These are phyloP conservation scores for Caenorhabditis remanei DNA, from an alignment of 1,140 invertebrate genomes.

Conservation along the genomic window DNA sequence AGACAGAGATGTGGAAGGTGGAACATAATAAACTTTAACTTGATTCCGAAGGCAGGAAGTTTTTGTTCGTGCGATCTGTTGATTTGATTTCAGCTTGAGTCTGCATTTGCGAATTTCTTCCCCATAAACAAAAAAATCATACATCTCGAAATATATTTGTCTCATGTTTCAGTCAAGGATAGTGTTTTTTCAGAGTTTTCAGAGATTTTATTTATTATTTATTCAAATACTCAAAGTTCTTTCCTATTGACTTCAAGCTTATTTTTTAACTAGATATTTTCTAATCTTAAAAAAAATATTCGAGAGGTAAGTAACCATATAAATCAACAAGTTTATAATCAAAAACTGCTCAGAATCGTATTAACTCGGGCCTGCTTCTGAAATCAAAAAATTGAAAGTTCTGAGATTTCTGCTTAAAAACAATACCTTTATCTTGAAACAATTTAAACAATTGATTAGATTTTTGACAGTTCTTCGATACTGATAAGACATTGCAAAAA, in stretches of 20 bases:
- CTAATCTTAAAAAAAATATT: too few relatives aligned
- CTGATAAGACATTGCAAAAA: slow-evolving; percentile 8
- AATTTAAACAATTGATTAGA: background rate
- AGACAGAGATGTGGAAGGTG: background rate
- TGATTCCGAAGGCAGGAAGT: background rate
- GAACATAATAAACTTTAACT: slow-evolving; percentile 13
- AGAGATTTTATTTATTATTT: too few relatives aligned
- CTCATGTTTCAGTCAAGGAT: too few relatives aligned
- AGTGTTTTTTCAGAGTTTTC: too few relatives aligned
- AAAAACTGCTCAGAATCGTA: background rate
- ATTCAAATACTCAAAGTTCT: too few relatives aligned
- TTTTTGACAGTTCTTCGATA: background rate
- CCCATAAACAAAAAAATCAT: too few relatives aligned
- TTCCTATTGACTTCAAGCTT: too few relatives aligned
- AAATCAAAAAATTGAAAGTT: background rate
- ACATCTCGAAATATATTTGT: too few relatives aligned
- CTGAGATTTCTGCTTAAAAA: background rate
- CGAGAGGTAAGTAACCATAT: too few relatives aligned
- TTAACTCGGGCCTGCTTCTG: background rate
- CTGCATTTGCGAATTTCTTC: too few relatives aligned
- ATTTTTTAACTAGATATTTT: too few relatives aligned
- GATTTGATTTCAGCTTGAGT: background rate
- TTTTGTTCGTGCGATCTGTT: background rate
- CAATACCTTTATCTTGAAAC: background rate
- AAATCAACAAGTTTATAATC: too few relatives aligned